Conservation (phyloP, 2,113 vertebrate genomes). For the Myrmecophaga tridactyla region DNA sequence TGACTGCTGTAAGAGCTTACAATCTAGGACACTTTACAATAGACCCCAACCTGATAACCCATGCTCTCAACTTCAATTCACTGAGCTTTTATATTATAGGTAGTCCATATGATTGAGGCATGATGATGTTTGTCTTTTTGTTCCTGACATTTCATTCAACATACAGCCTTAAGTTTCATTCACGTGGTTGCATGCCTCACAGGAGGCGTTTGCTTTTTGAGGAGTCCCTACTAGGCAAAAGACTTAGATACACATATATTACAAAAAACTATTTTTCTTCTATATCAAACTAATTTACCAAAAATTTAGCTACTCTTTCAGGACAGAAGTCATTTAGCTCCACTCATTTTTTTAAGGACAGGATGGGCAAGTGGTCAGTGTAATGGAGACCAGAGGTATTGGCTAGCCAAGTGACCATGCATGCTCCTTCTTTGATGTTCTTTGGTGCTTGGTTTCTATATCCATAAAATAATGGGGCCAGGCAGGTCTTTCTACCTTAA, state of each 20-base stretch:
- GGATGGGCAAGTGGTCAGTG: background rate
- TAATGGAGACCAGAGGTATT: background rate
- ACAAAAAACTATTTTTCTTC: background rate
- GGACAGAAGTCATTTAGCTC: background rate
- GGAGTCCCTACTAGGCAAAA: background rate
- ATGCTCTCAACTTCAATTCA: no score
- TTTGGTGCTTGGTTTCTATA: background rate
- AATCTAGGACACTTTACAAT: no score
- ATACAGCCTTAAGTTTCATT: no score
- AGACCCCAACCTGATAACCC: no score
- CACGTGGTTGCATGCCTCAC: no score
- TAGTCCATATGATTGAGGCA: no score
- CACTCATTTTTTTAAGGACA: background rate
- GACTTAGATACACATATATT: background rate
- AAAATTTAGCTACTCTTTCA: conserved; percentile 46
- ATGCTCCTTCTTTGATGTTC: background rate
- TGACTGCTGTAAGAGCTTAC: no score
- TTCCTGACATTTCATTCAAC: no score
- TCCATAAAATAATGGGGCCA: background rate
- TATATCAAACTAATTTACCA: background rate
- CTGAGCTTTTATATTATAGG: no score
- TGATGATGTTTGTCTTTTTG: no score
- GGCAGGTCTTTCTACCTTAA: background rate
- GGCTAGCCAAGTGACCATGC: background rate
- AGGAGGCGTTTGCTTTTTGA: conserved; percentile 45